Evolutionary conservation across 2,888 invertebrate genomes (phyloP).

Genomic region (Andrena flavipes): DNA sequence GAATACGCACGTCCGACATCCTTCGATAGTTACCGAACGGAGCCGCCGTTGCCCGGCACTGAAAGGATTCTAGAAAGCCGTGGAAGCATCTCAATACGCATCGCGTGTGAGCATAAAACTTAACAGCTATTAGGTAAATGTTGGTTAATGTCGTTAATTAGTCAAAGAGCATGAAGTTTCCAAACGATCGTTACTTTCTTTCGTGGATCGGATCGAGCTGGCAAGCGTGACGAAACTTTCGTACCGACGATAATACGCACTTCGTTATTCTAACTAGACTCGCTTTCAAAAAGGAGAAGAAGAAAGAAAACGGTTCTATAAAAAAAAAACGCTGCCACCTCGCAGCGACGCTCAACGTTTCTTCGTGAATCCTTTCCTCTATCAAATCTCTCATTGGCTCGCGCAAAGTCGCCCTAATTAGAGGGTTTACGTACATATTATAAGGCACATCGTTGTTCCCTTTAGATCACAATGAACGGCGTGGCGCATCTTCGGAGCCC

Average conservation of each 20-base stretch:
- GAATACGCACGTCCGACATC: too few species aligned
- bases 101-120: conserved; percentile 69
- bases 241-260: conserved; percentile 59
- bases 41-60: neutral
- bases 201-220: conserved; percentile 51
- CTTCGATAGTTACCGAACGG: too few species aligned
- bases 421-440: conserved; percentile 47
- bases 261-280: conserved; percentile 52
- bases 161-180: conserved; percentile 70
- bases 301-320: conserved; percentile 27
- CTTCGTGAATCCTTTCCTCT: neutral
- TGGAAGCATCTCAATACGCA: conserved; percentile 31
- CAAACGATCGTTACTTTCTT: conserved; percentile 64
- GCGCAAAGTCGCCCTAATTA: conserved; percentile 42
- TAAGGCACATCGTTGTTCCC: conserved; percentile 69
- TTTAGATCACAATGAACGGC: conserved; percentile 44
- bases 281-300: conserved; percentile 33
- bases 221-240: conserved; percentile 72
- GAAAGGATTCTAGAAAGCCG: conserved; percentile 51
- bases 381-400: conserved; percentile 1
- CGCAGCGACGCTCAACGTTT: neutral
- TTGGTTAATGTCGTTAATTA: conserved; percentile 76
- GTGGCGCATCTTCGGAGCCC: neutral
- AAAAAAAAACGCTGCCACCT: conserved; percentile 13
- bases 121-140: conserved; percentile 77